These are phyloP conservation scores for Apistogramma diplotaenia DNA, from an alignment of 2,113 vertebrate genomes.

Conservation along the genomic window DNA sequence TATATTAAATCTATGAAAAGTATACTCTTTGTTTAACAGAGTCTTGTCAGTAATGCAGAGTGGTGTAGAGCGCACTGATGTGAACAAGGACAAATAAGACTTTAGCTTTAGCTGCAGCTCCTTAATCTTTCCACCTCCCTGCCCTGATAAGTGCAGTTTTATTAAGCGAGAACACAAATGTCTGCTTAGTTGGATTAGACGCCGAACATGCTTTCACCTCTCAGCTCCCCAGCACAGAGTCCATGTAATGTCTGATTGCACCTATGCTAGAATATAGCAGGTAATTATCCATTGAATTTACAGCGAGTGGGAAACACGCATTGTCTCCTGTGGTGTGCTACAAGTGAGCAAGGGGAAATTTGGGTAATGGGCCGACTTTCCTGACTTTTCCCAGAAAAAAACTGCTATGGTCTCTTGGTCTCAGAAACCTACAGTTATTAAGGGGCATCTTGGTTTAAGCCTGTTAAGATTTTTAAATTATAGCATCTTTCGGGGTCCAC, in stretches of 20 bases:
- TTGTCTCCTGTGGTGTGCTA: not conserved
- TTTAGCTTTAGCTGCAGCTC: not conserved
- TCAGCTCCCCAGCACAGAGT: not conserved
- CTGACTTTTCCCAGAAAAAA: not conserved
- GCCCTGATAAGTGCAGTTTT: not conserved
- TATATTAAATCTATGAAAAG: not conserved
- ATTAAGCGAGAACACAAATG: not conserved
- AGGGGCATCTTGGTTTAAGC: not conserved
- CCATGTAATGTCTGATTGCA: not conserved
- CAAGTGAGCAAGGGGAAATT: not conserved
- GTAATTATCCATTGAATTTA: not conserved
- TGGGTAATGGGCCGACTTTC: not conserved
- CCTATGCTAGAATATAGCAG: not conserved
- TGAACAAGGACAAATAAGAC: not conserved
- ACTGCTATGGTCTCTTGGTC: not conserved
- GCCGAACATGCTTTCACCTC: not conserved
- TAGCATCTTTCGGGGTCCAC: too few species aligned
- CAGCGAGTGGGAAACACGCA: not conserved
- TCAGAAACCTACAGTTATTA: not conserved
- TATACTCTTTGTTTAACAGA: not conserved
- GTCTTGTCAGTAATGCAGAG: not conserved
- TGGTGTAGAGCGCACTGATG: too few species aligned
- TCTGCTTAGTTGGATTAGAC: not conserved
- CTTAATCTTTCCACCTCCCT: not conserved
- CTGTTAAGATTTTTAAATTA: not conserved